Evolutionary conservation across 2,113 vertebrate genomes (phyloP).

Genomic region (Prunella fulvescens): DNA sequence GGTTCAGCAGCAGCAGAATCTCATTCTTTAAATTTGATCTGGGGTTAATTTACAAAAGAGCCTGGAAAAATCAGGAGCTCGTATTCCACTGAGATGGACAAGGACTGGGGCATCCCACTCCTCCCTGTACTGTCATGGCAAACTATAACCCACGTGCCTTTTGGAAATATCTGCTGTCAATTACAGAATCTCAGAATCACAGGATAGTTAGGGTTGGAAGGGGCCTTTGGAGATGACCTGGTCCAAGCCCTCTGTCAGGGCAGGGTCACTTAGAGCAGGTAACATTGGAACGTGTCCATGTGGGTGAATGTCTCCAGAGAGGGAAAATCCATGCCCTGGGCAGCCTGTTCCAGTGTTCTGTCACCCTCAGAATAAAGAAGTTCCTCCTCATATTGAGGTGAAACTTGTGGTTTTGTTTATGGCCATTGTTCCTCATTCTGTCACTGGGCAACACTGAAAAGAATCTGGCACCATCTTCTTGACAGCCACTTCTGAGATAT

Average conservation of each 20-base stretch:
- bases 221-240: not conserved
- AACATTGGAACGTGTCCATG: not conserved
- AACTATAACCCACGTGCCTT: rapidly evolving
- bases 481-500: no score
- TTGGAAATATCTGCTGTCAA: not conserved
- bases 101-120: not conserved
- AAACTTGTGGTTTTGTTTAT: not conserved
- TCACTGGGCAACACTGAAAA: not conserved
- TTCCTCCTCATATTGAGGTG: not conserved
- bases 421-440: not conserved
- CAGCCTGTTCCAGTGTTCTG: not conserved
- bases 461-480: not conserved
- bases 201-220: not conserved
- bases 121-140: rapidly evolving
- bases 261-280: not conserved
- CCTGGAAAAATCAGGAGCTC: not conserved
- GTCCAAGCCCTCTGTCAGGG: not conserved
- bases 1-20: not conserved
- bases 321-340: not conserved
- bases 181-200: not conserved
- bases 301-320: not conserved
- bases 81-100: not conserved
- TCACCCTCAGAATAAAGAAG: not conserved
- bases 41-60: not conserved
- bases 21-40: not conserved